Percentiles rank a stretch among this genome's conserved stretches.
Conservation (phyloP, 2,888 invertebrate species). For the Coleophora deauratella region DNA sequence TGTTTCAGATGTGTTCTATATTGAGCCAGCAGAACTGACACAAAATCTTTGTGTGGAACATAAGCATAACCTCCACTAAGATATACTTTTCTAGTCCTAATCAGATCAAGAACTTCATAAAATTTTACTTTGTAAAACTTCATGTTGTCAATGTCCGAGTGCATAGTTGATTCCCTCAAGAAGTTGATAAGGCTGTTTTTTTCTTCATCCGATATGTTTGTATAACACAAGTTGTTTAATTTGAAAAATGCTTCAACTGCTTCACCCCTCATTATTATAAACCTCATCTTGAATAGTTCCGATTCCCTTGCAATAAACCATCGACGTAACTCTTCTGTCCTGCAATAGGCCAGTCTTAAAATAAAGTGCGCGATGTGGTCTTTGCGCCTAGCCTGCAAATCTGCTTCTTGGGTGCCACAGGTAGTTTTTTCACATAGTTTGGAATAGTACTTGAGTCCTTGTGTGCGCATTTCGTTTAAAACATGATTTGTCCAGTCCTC, state of each 20-base stretch:
- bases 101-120: constrained; percentile 88
- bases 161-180: constrained; percentile 76
- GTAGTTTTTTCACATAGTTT: constrained; percentile 75
- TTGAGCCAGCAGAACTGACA: constrained; percentile 85
- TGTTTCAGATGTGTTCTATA: constrained; percentile 82
- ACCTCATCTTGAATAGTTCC: constrained; percentile 90
- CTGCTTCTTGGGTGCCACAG: constrained; percentile 71
- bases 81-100: constrained; percentile 85
- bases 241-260: constrained; percentile 79
- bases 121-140: constrained; percentile 91
- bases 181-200: constrained; percentile 76
- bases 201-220: constrained; percentile 78
- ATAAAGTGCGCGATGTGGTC: constrained; percentile 97
- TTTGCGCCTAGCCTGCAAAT: constrained; percentile 78
- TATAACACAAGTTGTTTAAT: constrained; percentile 78
- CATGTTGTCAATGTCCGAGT: constrained; percentile 73
- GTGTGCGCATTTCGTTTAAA: constrained; percentile 76
- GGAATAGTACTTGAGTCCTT: constrained; percentile 78
- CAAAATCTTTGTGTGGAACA: constrained; percentile 88
- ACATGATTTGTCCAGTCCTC: constrained; percentile 81
- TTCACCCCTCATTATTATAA: constrained; percentile 77
- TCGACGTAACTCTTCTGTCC: constrained; percentile 85
- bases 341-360: constrained; percentile 91
- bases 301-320: constrained; percentile 94
- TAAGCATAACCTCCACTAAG: constrained; percentile 89